Conservation (phyloP, 2,113 vertebrate species). For the Hypomesus transpacificus region DNA sequence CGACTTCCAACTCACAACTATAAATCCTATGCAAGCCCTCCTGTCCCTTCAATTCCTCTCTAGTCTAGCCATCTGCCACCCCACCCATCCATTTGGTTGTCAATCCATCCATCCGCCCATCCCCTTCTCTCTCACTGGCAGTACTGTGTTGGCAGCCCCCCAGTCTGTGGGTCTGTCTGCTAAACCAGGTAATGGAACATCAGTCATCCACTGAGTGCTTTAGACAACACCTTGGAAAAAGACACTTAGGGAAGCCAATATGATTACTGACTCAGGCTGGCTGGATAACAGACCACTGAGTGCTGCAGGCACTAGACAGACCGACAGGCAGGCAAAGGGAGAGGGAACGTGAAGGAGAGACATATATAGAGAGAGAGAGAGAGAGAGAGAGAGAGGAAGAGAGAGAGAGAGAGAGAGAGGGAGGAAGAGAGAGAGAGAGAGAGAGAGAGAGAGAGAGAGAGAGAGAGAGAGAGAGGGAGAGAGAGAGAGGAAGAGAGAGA, state of each 20-base stretch:
- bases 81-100: background rate
- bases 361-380: background rate
- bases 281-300: conserved; percentile 13
- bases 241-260: conserved; percentile 37
- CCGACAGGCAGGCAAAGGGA: background rate
- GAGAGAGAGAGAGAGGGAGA: conserved; percentile 5
- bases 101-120: conserved; percentile 27
- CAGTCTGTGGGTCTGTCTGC: background rate
- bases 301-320: background rate
- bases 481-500: background rate
- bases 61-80: no score
- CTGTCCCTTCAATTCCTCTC: no score
- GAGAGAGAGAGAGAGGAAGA: background rate
- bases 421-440: background rate
- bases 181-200: conserved; percentile 39
- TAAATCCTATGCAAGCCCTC: no score
- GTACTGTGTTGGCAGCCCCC: background rate
- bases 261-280: conserved; percentile 46
- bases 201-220: conserved; percentile 61
- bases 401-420: background rate
- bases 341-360: background rate
- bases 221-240: conserved; percentile 59
- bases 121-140: background rate
- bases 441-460: background rate
- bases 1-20: no score